Evolutionary conservation across 1,140 invertebrate species (phyloP).

Genomic region (Condylostylus longicornis): DNA sequence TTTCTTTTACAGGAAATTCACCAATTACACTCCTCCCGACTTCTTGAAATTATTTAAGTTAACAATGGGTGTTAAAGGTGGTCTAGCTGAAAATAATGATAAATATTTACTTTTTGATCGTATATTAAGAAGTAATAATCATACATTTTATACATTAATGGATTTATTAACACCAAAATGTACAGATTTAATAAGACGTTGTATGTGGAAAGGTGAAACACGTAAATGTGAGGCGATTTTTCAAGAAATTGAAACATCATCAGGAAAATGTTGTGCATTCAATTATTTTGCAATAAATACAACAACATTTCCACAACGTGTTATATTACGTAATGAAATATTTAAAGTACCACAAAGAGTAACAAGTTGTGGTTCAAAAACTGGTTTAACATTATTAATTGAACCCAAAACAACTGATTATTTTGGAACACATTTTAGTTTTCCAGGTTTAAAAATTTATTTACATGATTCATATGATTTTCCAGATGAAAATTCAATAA

Average conservation of each 20-base stretch:
- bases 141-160: conserved; percentile 18
- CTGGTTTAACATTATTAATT: conserved; percentile 38
- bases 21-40: not conserved
- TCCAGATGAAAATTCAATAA: conserved; percentile 34
- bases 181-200: conserved; percentile 34
- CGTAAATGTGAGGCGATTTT: conserved; percentile 39
- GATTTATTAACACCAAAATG: conserved; percentile 34
- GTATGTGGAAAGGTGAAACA: conserved; percentile 43
- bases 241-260: conserved; percentile 33
- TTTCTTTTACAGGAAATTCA: too few relatives aligned
- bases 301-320: conserved; percentile 11
- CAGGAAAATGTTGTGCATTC: conserved; percentile 45
- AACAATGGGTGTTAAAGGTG: not conserved
- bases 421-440: conserved; percentile 11
- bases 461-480: conserved; percentile 40
- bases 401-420: conserved; percentile 33
- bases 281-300: conserved; percentile 35
- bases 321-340: not conserved
- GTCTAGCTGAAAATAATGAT: not conserved
- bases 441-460: conserved; percentile 19
- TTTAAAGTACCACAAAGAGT: conserved; percentile 21
- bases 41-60: conserved; percentile 3
- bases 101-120: conserved; percentile 16
- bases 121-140: conserved; percentile 25
- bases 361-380: conserved; percentile 41